A percentile compares a stretch with the other conserved stretches of the same genome.
Evolutionary conservation across 2,888 invertebrate genomes (phyloP).

Genomic region (Mesorhabditis spiculigera): DNA sequence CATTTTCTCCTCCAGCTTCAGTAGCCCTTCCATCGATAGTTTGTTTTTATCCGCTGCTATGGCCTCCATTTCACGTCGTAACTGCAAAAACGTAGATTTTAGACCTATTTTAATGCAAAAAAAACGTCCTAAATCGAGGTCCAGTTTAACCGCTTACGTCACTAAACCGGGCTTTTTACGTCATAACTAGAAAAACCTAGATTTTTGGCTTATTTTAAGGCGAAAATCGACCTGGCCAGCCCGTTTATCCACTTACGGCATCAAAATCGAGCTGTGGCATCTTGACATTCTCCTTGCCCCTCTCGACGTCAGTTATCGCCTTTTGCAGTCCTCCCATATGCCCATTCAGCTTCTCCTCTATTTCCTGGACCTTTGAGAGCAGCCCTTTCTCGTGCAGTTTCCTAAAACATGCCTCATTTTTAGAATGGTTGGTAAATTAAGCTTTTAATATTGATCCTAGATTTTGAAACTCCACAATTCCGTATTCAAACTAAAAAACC

Average conservation of each 20-base stretch:
- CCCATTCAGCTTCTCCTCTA: constrained; percentile 45
- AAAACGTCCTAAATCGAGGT: too few relatives aligned
- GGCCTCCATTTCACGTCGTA: constrained; percentile 56
- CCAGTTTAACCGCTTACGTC: too few relatives aligned
- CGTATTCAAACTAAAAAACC: too few relatives aligned
- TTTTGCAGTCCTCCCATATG: constrained; percentile 46
- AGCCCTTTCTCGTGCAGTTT: constrained; percentile 56
- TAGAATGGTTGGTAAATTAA: not conserved
- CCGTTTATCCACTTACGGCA: constrained; percentile 31
- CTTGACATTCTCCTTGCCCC: constrained; percentile 45
- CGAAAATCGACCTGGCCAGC: not conserved
- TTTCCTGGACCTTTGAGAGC: constrained; percentile 46
- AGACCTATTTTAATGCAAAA: too few relatives aligned
- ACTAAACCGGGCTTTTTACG: too few relatives aligned
- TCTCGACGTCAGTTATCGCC: constrained; percentile 50
- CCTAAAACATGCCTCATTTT: constrained; percentile 22
- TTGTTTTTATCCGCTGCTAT: constrained; percentile 57
- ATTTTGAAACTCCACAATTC: too few relatives aligned
- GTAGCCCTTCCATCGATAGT: constrained; percentile 55
- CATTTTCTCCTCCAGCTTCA: constrained; percentile 57
- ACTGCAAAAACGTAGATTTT: constrained; percentile 24
- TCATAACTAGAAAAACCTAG: too few relatives aligned
- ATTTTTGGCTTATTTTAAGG: too few relatives aligned
- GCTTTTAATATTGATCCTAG: constrained; percentile 16
- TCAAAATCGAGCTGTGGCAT: constrained; percentile 51